phyloP scores from a whole-genome alignment of 2,888 invertebrate genomes.

The Ypsolopha scabrella region DNA sequence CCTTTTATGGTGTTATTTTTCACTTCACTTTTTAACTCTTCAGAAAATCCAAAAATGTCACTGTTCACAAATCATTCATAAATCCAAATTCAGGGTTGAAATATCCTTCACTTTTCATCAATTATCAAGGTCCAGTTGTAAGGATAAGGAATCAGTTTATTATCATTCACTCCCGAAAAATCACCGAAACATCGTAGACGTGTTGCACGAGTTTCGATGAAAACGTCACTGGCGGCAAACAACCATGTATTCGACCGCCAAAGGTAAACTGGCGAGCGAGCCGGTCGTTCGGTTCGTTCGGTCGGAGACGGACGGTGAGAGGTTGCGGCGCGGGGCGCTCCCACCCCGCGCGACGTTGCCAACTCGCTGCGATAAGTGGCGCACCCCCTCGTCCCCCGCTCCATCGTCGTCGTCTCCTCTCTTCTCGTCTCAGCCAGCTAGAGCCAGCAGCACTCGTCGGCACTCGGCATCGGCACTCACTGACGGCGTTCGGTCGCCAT shows the following conservation, averaged over 20 bases:
- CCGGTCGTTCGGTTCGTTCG: conserved; percentile 17
- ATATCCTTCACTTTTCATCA: conserved; percentile 71
- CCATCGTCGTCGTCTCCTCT: conserved; percentile 21
- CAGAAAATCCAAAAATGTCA: conserved; percentile 46
- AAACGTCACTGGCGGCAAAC: conserved; percentile 66
- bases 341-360: conserved; percentile 69
- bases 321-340: conserved; percentile 68
- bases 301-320: conserved; percentile 53
- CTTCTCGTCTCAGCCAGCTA: conserved; percentile 1
- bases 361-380: conserved; percentile 68
- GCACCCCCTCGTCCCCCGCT: conserved; percentile 64
- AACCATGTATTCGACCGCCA: conserved; percentile 66
- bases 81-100: conserved; percentile 58
- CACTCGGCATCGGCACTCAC: no score
- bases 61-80: conserved; percentile 47
- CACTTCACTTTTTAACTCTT: conserved; percentile 55
- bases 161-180: conserved; percentile 58
- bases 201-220: conserved; percentile 66
- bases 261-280: conserved; percentile 71
- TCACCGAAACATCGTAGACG: conserved; percentile 67
- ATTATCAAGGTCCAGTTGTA: conserved; percentile 76
- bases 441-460: no score
- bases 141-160: conserved; percentile 59
- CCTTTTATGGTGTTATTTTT: conserved; percentile 33
- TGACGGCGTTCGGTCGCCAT: conserved; percentile 45